Conservation (phyloP, 1,140 invertebrate genomes). For the Orchesella cincta region DNA sequence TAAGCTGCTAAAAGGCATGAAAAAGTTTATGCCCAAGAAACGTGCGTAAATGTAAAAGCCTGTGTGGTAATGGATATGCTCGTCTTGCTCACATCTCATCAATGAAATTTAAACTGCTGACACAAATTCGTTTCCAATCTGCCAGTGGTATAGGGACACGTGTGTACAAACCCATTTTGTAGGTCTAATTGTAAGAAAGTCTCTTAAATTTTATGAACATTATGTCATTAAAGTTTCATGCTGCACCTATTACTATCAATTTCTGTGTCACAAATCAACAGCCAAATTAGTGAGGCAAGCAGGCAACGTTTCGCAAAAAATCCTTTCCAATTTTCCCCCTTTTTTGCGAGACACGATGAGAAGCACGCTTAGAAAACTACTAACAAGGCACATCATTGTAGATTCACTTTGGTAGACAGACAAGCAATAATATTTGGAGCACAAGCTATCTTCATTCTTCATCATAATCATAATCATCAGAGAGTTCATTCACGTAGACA, state of each 20-base stretch:
- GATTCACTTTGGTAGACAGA: not conserved
- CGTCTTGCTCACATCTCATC: not conserved
- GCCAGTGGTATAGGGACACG: not conserved
- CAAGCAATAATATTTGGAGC: not conserved
- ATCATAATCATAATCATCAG: not conserved
- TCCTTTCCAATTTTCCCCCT: not conserved
- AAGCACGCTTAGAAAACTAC: not conserved
- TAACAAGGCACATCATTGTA: not conserved
- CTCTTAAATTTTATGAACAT: conserved; percentile 5
- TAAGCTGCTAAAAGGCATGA: no score
- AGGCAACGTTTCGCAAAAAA: not conserved
- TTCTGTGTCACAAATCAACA: conserved; percentile 16
- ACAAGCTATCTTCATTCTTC: not conserved
- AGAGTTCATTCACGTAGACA: not conserved
- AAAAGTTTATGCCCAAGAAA: no score
- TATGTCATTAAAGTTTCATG: conserved; percentile 13
- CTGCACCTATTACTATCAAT: conserved; percentile 2
- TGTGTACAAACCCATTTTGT: not conserved
- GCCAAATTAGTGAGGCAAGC: not conserved
- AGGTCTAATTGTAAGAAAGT: not conserved
- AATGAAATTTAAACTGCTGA: not conserved
- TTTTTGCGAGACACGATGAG: not conserved
- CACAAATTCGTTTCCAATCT: not conserved
- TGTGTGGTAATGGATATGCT: no score
- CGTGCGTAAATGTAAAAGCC: not conserved